These are phyloP conservation scores for Bombycilla garrulus DNA, from an alignment of 2,113 vertebrate genomes.

Conservation along the genomic window DNA sequence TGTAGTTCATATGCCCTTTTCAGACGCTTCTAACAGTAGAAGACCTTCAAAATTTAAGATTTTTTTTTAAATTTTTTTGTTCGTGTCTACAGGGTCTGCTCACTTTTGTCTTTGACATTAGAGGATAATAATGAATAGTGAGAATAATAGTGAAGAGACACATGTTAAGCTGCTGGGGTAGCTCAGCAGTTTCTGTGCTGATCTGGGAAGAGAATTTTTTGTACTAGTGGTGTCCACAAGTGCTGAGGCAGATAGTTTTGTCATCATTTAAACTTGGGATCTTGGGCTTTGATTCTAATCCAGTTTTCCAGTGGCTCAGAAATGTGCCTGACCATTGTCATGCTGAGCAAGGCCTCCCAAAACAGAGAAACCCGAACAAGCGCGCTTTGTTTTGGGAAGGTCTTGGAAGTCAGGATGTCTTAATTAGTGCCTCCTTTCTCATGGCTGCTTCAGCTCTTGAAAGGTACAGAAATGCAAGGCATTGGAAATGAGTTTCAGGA, in stretches of 20 bases:
- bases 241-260: neutral
- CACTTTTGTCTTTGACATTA: neutral
- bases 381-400: neutral
- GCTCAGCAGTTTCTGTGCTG: neutral
- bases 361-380: neutral
- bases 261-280: neutral
- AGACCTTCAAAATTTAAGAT: neutral
- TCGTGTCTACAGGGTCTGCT: neutral
- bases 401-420: neutral
- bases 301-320: neutral
- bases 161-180: neutral
- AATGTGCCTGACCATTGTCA: neutral
- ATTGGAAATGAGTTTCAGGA: neutral
- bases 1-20: neutral
- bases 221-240: neutral
- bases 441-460: neutral
- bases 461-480: neutral
- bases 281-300: slow-evolving; percentile 11
- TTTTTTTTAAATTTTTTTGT: neutral
- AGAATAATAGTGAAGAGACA: neutral
- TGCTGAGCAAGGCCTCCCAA: neutral
- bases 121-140: neutral
- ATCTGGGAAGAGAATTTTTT: neutral
- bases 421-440: neutral
- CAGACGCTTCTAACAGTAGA: neutral